A percentile compares a stretch with the other conserved stretches of the same genome.
Evolutionary conservation across 1,140 invertebrate genomes (phyloP).

Genomic region (Caerostris darwini): DNA sequence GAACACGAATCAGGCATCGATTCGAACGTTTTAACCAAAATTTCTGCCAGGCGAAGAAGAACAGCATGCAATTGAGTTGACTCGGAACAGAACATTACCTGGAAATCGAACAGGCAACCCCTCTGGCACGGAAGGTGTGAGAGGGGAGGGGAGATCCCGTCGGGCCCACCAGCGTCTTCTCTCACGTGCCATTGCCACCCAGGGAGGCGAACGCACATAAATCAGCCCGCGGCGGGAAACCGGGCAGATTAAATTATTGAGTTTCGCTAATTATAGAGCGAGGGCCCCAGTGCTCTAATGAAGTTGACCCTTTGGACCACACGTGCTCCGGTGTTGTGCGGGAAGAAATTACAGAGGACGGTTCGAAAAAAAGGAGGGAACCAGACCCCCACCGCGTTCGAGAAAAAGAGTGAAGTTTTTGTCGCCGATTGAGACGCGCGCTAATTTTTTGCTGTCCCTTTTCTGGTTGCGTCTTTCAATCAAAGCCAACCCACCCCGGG

Average conservation of each 20-base stretch:
- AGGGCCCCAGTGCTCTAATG: slow-evolving; percentile 71
- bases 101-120: slow-evolving; percentile 37
- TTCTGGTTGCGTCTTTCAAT: slow-evolving; percentile 54
- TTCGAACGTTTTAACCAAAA: not conserved
- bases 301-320: slow-evolving; percentile 77
- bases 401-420: slow-evolving; percentile 24
- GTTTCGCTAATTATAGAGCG: slow-evolving; percentile 76
- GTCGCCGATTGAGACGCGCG: slow-evolving; percentile 40
- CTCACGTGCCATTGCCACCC: slow-evolving; percentile 70
- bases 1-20: not conserved
- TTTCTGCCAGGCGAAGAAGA: not conserved
- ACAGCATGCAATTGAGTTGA: slow-evolving; percentile 10
- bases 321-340: slow-evolving; percentile 52
- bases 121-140: slow-evolving; percentile 50
- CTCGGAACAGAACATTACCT: slow-evolving; percentile 30
- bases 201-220: slow-evolving; percentile 69
- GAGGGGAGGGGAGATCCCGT: slow-evolving; percentile 5
- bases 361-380: not conserved
- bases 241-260: slow-evolving; percentile 77
- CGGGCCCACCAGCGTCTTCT: slow-evolving; percentile 28
- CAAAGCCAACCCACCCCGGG: not conserved
- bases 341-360: slow-evolving; percentile 72
- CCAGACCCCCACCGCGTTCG: slow-evolving; percentile 29
- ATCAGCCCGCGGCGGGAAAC: slow-evolving; percentile 69
- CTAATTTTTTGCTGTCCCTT: slow-evolving; percentile 21